These are phyloP conservation scores for Melanotaenia boesemani DNA, from an alignment of 2,797 vertebrate species.

Conservation along the genomic window DNA sequence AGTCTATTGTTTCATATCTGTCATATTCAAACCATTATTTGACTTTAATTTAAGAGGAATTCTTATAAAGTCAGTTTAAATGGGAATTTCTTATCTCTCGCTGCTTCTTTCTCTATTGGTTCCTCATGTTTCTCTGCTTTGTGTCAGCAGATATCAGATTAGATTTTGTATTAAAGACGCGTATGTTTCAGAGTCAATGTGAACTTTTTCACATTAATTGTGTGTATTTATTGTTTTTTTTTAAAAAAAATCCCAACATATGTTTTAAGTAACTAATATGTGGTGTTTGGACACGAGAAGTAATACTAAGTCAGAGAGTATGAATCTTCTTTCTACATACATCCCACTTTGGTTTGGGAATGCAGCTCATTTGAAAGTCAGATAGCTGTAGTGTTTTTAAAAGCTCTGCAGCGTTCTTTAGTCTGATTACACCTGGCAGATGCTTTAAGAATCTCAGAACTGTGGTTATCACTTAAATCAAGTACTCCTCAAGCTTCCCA, in stretches of 20 bases:
- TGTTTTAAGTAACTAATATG: conserved; percentile 14
- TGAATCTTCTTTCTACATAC: not conserved
- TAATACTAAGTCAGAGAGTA: not conserved
- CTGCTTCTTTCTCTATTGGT: not conserved
- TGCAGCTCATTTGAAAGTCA: not conserved
- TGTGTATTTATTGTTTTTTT: not conserved
- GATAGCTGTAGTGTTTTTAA: conserved; percentile 11
- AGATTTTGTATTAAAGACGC: conserved; percentile 4
- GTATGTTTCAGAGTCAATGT: conserved; percentile 5
- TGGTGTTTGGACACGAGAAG: not conserved
- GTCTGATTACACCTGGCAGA: conserved; percentile 46
- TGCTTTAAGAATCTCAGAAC: conserved; percentile 24
- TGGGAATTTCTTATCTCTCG: not conserved
- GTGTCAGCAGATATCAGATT: conserved; percentile 14
- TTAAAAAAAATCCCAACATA: conserved; percentile 18
- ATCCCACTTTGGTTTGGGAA: not conserved
- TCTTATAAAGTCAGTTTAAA: not conserved
- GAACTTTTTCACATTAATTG: not conserved
- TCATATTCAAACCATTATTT: not conserved
- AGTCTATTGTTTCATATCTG: not conserved
- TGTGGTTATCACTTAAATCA: conserved; percentile 35
- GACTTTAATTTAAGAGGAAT: not conserved
- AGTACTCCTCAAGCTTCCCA: conserved; percentile 12
- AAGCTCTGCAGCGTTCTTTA: conserved; percentile 19
- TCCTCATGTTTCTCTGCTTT: conserved; percentile 17